Evolutionary conservation across 2,888 invertebrate genomes (phyloP).

Genomic region (Glaucopsyche alexis): DNA sequence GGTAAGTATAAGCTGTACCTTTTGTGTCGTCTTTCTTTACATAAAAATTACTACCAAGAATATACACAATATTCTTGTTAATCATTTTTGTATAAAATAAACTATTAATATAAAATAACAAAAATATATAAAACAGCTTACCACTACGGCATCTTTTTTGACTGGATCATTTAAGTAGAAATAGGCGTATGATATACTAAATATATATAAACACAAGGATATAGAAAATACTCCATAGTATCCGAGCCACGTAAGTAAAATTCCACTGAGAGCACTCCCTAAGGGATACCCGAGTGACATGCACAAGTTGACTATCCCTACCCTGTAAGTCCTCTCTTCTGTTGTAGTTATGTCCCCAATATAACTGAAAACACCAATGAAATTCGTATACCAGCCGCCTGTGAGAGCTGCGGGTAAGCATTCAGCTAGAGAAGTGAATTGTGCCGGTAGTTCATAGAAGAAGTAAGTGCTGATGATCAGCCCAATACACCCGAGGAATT

Average conservation of each 20-base stretch:
- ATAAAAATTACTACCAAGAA: too few relatives aligned
- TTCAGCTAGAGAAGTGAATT: conserved; percentile 87
- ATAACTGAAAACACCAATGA: conserved; percentile 93
- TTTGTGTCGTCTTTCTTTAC: too few relatives aligned
- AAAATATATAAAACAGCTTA: conserved; percentile 42
- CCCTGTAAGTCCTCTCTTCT: conserved; percentile 89
- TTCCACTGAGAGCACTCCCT: conserved; percentile 92
- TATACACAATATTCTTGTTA: too few relatives aligned
- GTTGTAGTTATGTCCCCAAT: conserved; percentile 91
- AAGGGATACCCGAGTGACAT: conserved; percentile 92
- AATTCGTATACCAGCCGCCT: conserved; percentile 93
- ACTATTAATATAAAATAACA: conserved; percentile 19
- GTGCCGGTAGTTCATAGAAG: conserved; percentile 88
- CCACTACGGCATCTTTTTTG: conserved; percentile 47
- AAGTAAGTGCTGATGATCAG: conserved; percentile 88
- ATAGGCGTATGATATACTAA: conserved; percentile 86
- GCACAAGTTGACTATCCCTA: conserved; percentile 92
- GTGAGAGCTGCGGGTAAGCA: conserved; percentile 89
- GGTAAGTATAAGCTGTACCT: too few relatives aligned
- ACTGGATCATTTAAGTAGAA: conserved; percentile 84
- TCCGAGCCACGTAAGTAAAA: conserved; percentile 84
- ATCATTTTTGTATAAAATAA: background rate
- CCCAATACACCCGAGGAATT: conserved; percentile 87
- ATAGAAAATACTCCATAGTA: conserved; percentile 90
- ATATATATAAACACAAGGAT: conserved; percentile 85